Conservation (phyloP, 2,888 invertebrate genomes). For the Alentia gelatinosa region DNA sequence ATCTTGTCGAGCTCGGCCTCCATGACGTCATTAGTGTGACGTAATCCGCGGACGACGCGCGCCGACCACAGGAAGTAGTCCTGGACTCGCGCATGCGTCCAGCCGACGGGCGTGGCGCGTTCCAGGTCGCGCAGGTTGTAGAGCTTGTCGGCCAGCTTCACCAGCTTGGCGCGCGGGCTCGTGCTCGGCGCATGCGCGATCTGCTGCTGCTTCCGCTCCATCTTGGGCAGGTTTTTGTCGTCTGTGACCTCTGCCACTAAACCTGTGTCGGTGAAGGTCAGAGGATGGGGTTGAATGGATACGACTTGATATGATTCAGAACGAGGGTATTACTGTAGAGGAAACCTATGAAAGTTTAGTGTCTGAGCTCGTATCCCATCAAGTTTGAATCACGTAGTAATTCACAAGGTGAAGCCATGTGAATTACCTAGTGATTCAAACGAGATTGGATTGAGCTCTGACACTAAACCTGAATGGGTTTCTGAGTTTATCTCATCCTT, state of each 20-base stretch:
- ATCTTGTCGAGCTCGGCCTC: constrained; percentile 81
- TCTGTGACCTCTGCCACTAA: constrained; percentile 84
- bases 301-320: too few relatives aligned
- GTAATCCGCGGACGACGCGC: constrained; percentile 85
- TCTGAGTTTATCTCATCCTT: too few relatives aligned
- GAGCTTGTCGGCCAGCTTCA: constrained; percentile 90
- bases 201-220: constrained; percentile 85
- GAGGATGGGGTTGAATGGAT: not conserved
- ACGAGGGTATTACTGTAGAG: not conserved
- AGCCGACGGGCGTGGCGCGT: constrained; percentile 82
- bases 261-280: constrained; percentile 67
- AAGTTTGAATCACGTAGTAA: too few relatives aligned
- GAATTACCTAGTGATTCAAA: too few relatives aligned
- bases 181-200: constrained; percentile 84
- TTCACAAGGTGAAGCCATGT: too few relatives aligned
- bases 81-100: constrained; percentile 84
- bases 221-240: constrained; percentile 86
- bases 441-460: too few relatives aligned
- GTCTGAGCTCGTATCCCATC: too few relatives aligned
- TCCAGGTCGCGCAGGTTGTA: constrained; percentile 89
- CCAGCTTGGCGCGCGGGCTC: constrained; percentile 86
- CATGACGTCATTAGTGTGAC: constrained; percentile 84
- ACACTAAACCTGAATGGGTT: too few relatives aligned
- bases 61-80: constrained; percentile 88
- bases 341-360: too few relatives aligned